These are phyloP conservation scores for Mormyrus proboscirostris DNA, from an alignment of 2,797 vertebrate species.

Conservation along the genomic window DNA sequence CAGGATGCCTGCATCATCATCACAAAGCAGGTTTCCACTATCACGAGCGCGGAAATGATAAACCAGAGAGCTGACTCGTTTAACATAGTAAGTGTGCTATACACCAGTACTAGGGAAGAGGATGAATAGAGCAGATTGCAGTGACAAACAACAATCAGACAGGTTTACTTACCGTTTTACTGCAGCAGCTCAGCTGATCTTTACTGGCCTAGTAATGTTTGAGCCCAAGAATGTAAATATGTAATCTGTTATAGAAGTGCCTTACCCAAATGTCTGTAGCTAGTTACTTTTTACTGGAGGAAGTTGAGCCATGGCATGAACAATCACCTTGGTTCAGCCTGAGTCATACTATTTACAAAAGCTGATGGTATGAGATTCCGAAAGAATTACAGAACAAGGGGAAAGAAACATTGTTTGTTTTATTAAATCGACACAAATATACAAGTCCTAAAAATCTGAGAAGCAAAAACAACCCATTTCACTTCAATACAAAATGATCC, in stretches of 20 bases:
- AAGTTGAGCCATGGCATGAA: background rate
- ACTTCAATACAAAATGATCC: background rate
- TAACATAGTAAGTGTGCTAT: background rate
- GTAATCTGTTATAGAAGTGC: background rate
- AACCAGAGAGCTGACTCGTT: background rate
- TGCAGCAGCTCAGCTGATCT: background rate
- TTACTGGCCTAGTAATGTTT: background rate
- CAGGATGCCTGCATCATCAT: background rate
- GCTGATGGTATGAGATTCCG: background rate
- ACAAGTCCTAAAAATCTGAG: slow-evolving; percentile 58
- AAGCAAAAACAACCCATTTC: slow-evolving; percentile 40
- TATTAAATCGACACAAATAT: slow-evolving; percentile 65
- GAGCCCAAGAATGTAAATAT: background rate
- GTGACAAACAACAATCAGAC: background rate
- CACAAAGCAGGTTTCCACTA: background rate
- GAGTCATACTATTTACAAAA: background rate
- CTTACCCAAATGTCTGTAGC: background rate
- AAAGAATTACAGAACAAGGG: background rate
- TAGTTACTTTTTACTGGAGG: background rate
- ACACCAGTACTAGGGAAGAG: background rate
- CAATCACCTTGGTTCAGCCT: background rate
- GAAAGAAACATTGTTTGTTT: slow-evolving; percentile 38
- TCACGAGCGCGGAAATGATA: background rate
- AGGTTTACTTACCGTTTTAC: background rate
- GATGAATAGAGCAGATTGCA: background rate